Percentiles rank a stretch among this genome's conserved stretches.
phyloP scores from a whole-genome alignment of 53 echinoderm and acorn worm genomes.

The Luidia sarsii region DNA sequence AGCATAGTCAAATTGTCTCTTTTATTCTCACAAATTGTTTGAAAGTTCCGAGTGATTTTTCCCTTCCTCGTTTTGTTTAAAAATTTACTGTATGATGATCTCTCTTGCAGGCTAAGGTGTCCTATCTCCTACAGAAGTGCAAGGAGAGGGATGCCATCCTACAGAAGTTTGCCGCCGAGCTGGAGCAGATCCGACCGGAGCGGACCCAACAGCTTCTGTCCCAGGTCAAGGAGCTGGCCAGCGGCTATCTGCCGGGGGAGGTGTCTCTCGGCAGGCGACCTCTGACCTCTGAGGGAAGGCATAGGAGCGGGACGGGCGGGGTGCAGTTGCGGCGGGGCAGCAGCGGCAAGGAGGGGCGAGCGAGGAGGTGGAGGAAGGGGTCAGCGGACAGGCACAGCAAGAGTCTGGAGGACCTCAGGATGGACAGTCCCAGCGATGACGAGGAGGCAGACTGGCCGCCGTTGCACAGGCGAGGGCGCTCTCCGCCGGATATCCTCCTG shows the following conservation, averaged over 20 bases:
- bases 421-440: constrained; percentile 11
- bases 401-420: constrained; percentile 30
- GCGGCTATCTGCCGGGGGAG: constrained; percentile 60
- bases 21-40: too few species aligned
- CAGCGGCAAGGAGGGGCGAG: background rate
- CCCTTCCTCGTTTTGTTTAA: too few species aligned
- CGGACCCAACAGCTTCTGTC: constrained; percentile 66
- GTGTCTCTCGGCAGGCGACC: constrained; percentile 66
- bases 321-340: background rate
- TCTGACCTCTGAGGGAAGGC: constrained; percentile 12
- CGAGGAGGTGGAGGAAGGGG: background rate
- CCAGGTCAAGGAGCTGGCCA: constrained; percentile 70
- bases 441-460: constrained; percentile 23
- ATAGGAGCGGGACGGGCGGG: background rate
- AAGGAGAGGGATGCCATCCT: constrained; percentile 82
- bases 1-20: too few species aligned
- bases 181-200: constrained; percentile 59
- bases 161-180: constrained; percentile 73
- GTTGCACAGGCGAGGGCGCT: constrained; percentile 19
- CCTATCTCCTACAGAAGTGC: constrained; percentile 86
- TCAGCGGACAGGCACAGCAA: constrained; percentile 28
- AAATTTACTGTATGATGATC: too few species aligned
- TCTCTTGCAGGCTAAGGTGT: constrained; percentile 92
- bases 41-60: too few species aligned
- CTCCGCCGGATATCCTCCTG: constrained; percentile 13